Base-by-base conservation (phyloP, 2,888 invertebrate genomes). In the Coremacera marginata region DNA sequence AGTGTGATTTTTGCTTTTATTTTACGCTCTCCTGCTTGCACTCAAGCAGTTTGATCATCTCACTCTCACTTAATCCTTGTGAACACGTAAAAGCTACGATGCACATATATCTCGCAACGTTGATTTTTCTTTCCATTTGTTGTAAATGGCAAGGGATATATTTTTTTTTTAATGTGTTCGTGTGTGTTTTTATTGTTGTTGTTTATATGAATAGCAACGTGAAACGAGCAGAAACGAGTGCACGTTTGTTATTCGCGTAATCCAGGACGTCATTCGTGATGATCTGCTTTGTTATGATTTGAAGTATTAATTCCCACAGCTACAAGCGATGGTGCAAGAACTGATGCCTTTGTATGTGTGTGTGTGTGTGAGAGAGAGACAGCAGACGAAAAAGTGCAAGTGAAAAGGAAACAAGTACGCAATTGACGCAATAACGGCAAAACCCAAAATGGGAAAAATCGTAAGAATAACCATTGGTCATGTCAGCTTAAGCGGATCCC, bases 381-480 rank as follows among this genome's bases (percentile, higher is more conserved):
- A 16, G 22, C 22, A 27, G 8, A 1, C 14, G 44, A 8, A 31
- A 55, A 70, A 14, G 55, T 5, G 11, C n/a, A 55, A n/a, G 16
- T 19, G n/a, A 34, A 34, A 19, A 55, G n/a, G 44, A 44, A 44
- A 44, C 11, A 44, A 44, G 44, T 7, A 44, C 44, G 44, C 44
- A 44, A 44, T 44, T 44, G 44, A 11, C 11, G 44, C 1, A 44
- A 44, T 44, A 44, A 44, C 44, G 7, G 11, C 44, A 44, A 44
- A 44, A 44, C 44, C 44, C 44, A 19, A 19, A 55, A 71, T 57
- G 16, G 37, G 34, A 22, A 57, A 44, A 60, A 62, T 44, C 60
- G 71, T n/a, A 57, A 72, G 14, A 22, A 27, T 16, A 62, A 72
- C 71, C 71, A 72, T 72, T 72, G 71, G 71, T 72, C 71, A 72